Base-by-base conservation (phyloP, 1,140 invertebrate genomes). In the Pogonognathellus flavescens region DNA sequence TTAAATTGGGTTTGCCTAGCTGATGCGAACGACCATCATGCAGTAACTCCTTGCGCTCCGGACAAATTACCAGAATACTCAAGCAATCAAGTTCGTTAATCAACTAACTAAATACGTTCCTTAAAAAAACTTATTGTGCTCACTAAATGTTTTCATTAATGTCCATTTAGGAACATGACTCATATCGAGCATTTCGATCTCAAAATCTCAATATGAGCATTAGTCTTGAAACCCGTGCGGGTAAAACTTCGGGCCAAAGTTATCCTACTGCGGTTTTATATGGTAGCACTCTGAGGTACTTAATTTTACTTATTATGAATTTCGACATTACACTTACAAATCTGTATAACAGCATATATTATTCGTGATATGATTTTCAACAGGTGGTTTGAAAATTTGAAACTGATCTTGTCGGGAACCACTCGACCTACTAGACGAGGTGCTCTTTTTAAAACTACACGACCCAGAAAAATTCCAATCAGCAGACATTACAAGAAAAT, bases 21-120 rank as follows among this genome's bases (percentile, higher is more conserved):
- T 10, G 96, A 99, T 92, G 95, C 97, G 0, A 95, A 97, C 89
- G 98, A 99, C 91, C 98, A 99, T 92, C 96, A 98, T 91, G 93
- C 95, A n/a, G 96, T 99, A 0, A 95, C 97, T 91, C 97, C 97
- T 0, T 99, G 97, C 92, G 98, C 98, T 11, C 97, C 97, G 0
- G 96, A 99, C 88, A 96, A 98, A 91, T 92, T 99, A 31, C 98
- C 98, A 0, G 98, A 99, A 90, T 99, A 98, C 91, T 98, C 97
- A 0, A 97, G 95, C 88, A 97, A 98, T 91, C 96, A 97, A 91
- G 94, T 94, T 88, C 80, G 80, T 60, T 1, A 49, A 55, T 41
- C 25, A 57, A 57, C 2, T 81, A 70, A 41, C 5, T 62, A 55
- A 57, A 14, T 10, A 53, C 14, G 18, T 66, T 66, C 14, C 31